Base-by-base conservation (phyloP, 2,113 vertebrate genomes). In the Uria lomvia region DNA sequence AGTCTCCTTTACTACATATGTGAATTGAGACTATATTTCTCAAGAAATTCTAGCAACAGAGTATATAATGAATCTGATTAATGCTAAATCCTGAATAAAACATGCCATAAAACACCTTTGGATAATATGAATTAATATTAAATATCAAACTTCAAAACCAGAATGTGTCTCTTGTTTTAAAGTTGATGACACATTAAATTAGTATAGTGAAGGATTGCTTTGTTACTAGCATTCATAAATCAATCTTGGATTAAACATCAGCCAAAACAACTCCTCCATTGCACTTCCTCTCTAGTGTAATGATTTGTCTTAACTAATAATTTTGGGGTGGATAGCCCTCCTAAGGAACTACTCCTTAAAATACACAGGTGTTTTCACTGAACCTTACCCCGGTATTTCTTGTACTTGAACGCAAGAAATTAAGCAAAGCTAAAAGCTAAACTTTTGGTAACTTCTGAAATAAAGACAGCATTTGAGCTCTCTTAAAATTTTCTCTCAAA, bases 171-270 rank as follows among this genome's bases (percentile, higher is more conserved):
- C 22, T 65, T 55, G 1, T 55, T 82, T 88, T 47, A 70, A 81
- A 90, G 24, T 6, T 24, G 4, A 10, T 47, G 6, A 55, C 65
- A 43, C 0, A 0, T 85, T 26, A 36, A 65, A 65, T 60, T 66
- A 59, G 5, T 16, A 15, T 29, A 34, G 11, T 0, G 0, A 12
- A 71, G 62, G 26, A 34, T 2, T 74, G 4, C 4, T 18, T 81
- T 80, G 17, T 32, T 42, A 56, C 5, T 52, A 34, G 38, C 9
- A n/a, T 66, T 88, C 30, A 32, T 3, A 18, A 8, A 38, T 38
- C 27, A 68, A 15, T 42, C 42, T 58, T 58, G 19, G 29, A 34
- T n/a, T 15, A 91, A 78, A 58, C 19, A 59, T 18, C 23, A 74
- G 11, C 6, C 9, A 74, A 70, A 65, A 40, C 7, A 47, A 63